Evolutionary conservation across 2,888 invertebrate species (phyloP), one percentile per base, ranked within the genome.

Genomic region (Dolichomitus sp.): DNA sequence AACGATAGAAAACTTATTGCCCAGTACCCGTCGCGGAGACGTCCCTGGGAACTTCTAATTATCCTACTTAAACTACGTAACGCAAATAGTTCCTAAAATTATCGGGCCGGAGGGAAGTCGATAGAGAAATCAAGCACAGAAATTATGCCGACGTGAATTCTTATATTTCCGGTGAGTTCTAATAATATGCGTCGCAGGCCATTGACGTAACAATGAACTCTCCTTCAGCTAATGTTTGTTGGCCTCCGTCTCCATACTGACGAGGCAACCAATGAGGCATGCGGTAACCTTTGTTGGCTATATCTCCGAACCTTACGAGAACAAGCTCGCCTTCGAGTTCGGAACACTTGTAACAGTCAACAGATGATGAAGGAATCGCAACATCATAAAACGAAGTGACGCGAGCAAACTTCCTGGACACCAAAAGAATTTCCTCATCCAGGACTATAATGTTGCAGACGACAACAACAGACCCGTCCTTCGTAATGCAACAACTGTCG

Each of bases 261-360:
- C 48, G 33, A 19, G 72, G 42, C 11, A 17, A 48, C 57, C 57
- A 72, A 40, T 14, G 59, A 14, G 57, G 72, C 72, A 72, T 59
- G 14, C 42, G 27, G 17, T 72, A 72, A 37, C 72, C 23, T 40
- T 57, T 72, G 23, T 17, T 45, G 4, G n/a, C 7, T 17, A 72
- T 40, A 11, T 57, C 57, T n/a, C 17, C 42, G 48, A 72, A 42
- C n/a, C n/a, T 14, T n/a, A 72, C 45, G 14, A 37, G 14, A 4
- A 72, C 12, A 14, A 59, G 14, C 23, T 72, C 72, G 27, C 57
- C 45, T 19, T n/a, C n/a, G 27, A 72, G 40, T 12, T n/a, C n/a
- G 7, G 57, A 57, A 54, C 57, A 72, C 33, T 72, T 37, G 19
- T 40, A 72, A n/a, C 19, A 57, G 54, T 57, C 72, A 30, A 72